Conservation (phyloP, 2,113 vertebrate species). For the Polypterus bichir region DNA sequence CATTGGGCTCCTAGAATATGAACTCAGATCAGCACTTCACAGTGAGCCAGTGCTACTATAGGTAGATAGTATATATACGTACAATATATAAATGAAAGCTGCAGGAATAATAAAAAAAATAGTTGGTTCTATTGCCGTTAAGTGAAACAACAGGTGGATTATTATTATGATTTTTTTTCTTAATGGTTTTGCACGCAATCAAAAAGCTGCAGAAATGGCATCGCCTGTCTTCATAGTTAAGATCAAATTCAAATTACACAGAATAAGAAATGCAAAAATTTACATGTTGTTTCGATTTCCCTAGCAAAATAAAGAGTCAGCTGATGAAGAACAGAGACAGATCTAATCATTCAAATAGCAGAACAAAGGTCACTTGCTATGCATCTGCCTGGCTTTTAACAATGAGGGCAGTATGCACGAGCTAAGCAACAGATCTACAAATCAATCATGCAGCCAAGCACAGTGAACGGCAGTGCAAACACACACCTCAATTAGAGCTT, state of each 20-base stretch:
- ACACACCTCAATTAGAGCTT: neutral
- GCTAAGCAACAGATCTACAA: neutral
- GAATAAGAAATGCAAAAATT: neutral
- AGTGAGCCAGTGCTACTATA: too few species aligned
- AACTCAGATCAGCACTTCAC: too few species aligned
- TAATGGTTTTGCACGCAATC: too few species aligned
- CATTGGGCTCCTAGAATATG: too few species aligned
- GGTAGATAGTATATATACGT: too few species aligned
- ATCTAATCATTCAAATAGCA: conserved; percentile 19
- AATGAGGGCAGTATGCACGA: neutral
- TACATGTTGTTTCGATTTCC: conserved; percentile 10
- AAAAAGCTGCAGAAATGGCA: too few species aligned
- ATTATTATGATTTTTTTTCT: too few species aligned
- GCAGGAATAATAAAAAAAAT: too few species aligned
- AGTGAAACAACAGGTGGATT: too few species aligned
- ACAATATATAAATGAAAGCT: too few species aligned
- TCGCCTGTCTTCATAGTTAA: neutral
- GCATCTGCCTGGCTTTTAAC: conserved; percentile 34
- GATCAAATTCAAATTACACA: neutral
- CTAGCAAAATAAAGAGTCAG: conserved; percentile 20
- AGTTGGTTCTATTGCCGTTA: too few species aligned
- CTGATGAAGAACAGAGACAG: conserved; percentile 15
- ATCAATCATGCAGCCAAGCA: neutral
- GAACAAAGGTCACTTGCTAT: conserved; percentile 24
- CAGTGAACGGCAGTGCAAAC: conserved; percentile 4